These are phyloP conservation scores for Spea multiplicata DNA, from an alignment of 2,113 vertebrate species.

Conservation along the genomic window DNA sequence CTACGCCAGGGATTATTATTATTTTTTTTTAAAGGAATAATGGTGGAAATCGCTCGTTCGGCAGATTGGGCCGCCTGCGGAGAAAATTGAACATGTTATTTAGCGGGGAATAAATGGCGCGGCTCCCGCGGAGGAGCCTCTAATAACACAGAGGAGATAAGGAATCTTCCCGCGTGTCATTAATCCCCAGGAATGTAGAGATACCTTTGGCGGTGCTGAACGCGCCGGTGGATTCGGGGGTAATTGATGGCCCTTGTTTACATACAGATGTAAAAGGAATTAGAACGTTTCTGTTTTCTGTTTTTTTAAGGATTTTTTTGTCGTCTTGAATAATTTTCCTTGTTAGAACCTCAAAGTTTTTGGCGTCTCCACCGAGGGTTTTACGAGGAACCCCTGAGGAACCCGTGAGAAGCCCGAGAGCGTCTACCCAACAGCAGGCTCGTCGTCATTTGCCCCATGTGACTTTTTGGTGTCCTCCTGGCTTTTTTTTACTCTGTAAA, in stretches of 20 bases:
- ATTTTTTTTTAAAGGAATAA: not conserved
- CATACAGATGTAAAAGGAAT: constrained; percentile 84
- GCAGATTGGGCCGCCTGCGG: not conserved
- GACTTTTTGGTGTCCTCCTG: too few relatives aligned
- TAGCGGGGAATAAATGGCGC: constrained; percentile 26
- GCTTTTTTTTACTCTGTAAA: too few relatives aligned
- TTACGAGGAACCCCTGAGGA: too few relatives aligned
- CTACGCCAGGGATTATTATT: too few relatives aligned
- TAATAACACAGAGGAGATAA: constrained; percentile 50
- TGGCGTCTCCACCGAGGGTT: too few relatives aligned
- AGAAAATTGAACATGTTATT: constrained; percentile 20
- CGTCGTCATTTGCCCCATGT: too few relatives aligned
- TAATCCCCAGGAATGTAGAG: constrained; percentile 64
- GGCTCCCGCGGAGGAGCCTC: constrained; percentile 15
- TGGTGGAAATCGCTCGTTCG: not conserved
- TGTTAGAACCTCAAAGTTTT: constrained; percentile 52
- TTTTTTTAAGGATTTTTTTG: constrained; percentile 82
- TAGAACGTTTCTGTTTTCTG: constrained; percentile 83
- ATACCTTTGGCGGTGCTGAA: constrained; percentile 54
- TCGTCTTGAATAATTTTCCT: constrained; percentile 76
- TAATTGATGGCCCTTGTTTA: constrained; percentile 80
- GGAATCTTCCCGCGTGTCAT: constrained; percentile 54
- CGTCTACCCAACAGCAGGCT: too few relatives aligned
- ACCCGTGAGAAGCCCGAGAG: too few relatives aligned
- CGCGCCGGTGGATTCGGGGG: constrained; percentile 63